Conservation (phyloP, 2,797 vertebrate genomes). For the Tachyglossus aculeatus region DNA sequence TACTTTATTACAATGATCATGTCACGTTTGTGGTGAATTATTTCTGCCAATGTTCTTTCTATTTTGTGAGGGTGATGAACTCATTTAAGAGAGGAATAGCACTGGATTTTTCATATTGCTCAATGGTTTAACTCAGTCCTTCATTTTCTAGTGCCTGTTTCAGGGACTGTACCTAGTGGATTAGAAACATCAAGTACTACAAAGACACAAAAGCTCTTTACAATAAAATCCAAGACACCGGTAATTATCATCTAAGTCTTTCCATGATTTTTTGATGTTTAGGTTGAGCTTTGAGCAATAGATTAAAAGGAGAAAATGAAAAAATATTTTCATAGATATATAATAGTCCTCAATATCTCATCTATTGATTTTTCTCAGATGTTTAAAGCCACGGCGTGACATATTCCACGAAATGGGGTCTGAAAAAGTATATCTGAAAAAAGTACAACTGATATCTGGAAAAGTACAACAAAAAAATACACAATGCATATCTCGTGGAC, state of each 20-base stretch:
- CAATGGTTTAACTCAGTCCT: slow-evolving; percentile 56
- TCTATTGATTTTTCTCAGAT: slow-evolving; percentile 71
- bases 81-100: slow-evolving; percentile 34
- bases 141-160: slow-evolving; percentile 29
- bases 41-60: slow-evolving; percentile 38
- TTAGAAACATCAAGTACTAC: slow-evolving; percentile 70
- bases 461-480: slow-evolving; percentile 70
- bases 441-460: slow-evolving; percentile 70
- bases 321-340: slow-evolving; percentile 53
- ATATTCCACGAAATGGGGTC: slow-evolving; percentile 74
- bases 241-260: slow-evolving; percentile 70
- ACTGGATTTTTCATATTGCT: slow-evolving; percentile 31
- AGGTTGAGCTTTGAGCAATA: slow-evolving; percentile 56
- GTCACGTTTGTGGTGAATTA: slow-evolving; percentile 45
- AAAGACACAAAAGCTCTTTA: slow-evolving; percentile 65
- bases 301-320: slow-evolving; percentile 39
- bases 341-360: slow-evolving; percentile 58
- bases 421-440: no score
- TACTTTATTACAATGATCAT: slow-evolving; percentile 40
- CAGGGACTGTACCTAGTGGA: slow-evolving; percentile 64
- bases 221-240: slow-evolving; percentile 61
- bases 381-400: slow-evolving; percentile 71
- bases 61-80: slow-evolving; percentile 48
- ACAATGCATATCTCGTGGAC: slow-evolving; percentile 63
- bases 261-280: slow-evolving; percentile 64